Evolutionary conservation across 2,797 vertebrate species (phyloP).

Genomic region (Enteromius fasciolatus): DNA sequence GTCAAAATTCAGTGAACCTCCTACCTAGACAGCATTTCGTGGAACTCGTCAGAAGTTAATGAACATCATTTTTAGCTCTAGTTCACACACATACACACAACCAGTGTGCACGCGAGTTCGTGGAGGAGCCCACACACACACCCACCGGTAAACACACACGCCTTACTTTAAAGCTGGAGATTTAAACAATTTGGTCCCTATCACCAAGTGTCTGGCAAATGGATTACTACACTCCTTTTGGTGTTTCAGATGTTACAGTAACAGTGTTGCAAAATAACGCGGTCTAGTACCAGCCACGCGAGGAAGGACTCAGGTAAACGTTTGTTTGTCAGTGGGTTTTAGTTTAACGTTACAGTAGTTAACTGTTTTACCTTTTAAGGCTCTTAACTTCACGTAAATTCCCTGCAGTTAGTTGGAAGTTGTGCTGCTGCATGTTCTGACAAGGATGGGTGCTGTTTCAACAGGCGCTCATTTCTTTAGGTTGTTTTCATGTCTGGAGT

Average conservation of each 20-base stretch:
- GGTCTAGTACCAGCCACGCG: background rate
- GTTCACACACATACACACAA: background rate
- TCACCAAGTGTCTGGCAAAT: background rate
- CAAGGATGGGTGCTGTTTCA: slow-evolving; percentile 51
- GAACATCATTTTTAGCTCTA: background rate
- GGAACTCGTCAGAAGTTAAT: too few species aligned
- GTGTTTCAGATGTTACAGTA: background rate
- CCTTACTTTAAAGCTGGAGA: slow-evolving; percentile 3
- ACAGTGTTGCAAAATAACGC: background rate
- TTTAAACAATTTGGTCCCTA: background rate
- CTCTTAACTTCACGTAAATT: background rate
- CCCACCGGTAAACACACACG: background rate
- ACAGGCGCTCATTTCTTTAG: slow-evolving; percentile 31
- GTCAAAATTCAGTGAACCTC: slow-evolving; percentile 1
- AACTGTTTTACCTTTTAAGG: background rate
- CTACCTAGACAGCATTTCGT: background rate
- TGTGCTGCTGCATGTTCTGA: slow-evolving; percentile 51
- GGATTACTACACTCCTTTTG: background rate
- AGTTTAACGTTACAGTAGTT: background rate
- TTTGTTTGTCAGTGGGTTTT: slow-evolving; percentile 16
- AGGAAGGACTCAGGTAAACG: slow-evolving; percentile 42
- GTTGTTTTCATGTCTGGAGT: slow-evolving; percentile 28
- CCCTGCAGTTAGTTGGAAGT: slow-evolving; percentile 8
- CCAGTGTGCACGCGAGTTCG: background rate
- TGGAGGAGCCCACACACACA: background rate